Evolutionary conservation across 2,113 vertebrate species (phyloP).

Genomic region (Egretta garzetta): DNA sequence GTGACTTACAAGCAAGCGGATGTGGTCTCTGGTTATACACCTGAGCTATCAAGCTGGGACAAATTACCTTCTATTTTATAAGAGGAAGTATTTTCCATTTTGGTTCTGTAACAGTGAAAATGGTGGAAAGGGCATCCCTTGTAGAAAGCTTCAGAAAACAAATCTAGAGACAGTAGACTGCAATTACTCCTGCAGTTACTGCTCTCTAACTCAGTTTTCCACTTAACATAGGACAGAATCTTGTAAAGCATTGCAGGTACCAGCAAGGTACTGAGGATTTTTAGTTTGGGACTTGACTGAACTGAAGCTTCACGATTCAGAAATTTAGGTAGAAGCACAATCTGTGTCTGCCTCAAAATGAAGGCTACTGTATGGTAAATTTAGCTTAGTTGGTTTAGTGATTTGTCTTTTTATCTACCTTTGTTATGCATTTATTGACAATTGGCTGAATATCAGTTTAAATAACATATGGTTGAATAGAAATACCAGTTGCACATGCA

Average conservation of each 20-base stretch:
- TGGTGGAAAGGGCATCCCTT: not conserved
- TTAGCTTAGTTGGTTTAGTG: not conserved
- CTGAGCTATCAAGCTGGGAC: not conserved
- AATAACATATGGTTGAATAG: not conserved
- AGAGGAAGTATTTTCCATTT: not conserved
- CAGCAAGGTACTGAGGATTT: not conserved
- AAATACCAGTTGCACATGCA: not conserved
- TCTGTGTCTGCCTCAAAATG: not conserved
- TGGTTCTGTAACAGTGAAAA: not conserved
- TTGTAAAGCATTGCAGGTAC: not conserved
- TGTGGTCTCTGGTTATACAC: not conserved
- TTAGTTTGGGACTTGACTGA: not conserved
- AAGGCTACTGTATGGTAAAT: not conserved
- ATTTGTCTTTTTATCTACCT: not conserved
- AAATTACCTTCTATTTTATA: not conserved
- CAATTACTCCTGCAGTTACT: not conserved
- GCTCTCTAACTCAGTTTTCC: not conserved
- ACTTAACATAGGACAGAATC: fast-evolving
- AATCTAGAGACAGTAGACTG: not conserved
- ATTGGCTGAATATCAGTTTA: not conserved
- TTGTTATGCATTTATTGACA: fast-evolving
- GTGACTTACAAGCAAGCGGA: not conserved
- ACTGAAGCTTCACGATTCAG: not conserved
- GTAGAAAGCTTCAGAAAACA: not conserved
- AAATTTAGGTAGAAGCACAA: not conserved